These are phyloP conservation scores for Chloebia gouldiae DNA, from an alignment of 2,113 vertebrate species.

Conservation along the genomic window DNA sequence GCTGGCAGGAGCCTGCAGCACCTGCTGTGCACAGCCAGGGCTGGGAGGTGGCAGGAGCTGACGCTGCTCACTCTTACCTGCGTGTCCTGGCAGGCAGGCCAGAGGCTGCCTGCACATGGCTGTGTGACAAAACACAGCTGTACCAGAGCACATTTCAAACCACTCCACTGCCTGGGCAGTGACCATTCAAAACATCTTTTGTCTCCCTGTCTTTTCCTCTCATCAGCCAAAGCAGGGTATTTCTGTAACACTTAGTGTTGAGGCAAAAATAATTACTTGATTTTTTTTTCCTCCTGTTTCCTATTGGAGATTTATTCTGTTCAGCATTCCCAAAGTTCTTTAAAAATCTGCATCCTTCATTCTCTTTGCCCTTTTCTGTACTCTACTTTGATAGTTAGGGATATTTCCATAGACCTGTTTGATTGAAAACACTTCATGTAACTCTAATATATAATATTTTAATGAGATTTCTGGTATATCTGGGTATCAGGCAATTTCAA, in stretches of 20 bases:
- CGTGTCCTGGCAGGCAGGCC: not conserved
- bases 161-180: not conserved
- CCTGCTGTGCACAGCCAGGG: not conserved
- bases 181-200: not conserved
- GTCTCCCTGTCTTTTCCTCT: not conserved
- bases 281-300: not conserved
- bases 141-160: not conserved
- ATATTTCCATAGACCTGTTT: not conserved
- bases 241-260: not conserved
- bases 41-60: not conserved
- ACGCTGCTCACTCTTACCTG: not conserved
- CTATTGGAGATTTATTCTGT: not conserved
- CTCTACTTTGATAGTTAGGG: not conserved
- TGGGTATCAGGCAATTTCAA: not conserved
- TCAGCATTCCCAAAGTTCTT: not conserved
- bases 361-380: not conserved
- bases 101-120: fast-evolving
- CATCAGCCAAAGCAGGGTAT: not conserved
- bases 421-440: not conserved
- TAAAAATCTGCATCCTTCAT: not conserved
- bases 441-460: not conserved
- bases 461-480: not conserved
- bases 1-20: not conserved
- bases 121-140: not conserved
- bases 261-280: not conserved